Base-by-base conservation (phyloP, 2,113 vertebrate genomes). In the Syngnathoides biaculeatus region DNA sequence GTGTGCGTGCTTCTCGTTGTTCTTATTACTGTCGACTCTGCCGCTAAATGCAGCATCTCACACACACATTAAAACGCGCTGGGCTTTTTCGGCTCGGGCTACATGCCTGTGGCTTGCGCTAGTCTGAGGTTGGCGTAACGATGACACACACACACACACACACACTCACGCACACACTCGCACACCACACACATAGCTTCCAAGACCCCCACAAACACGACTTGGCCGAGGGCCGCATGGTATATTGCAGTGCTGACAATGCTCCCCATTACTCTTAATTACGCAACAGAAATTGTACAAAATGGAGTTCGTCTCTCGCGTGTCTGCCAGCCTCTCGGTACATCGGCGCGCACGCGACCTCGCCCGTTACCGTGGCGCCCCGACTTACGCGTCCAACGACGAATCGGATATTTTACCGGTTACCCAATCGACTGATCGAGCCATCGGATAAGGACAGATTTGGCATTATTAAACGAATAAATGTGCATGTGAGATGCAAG, bases 91-190 rank as follows among this genome's bases (percentile, higher is more conserved):
- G 68, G 78, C 83, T 77, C 75, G 35, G 77, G 60, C 67, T 85
- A 83, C 85, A 89, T 90, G 84, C 92, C 85, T 92, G 91, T 91
- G 90, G 90, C 84, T 80, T 80, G 80, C 81, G 86, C 87, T 74
- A 87, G 83, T 86, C 84, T 92, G 90, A 89, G 89, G 90, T 89
- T 84, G 75, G 78, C 75, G 87, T 83, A 90, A 88, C 89, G 89
- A 91, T 86, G 86, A 89, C 87, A 83, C 78, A 76, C 87, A 84
- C 84, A 65, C 75, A 81, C 81, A 83, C 81, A 47, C 45, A 47
- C 45, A 7, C 45, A 47, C 14, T 0, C 43, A 14, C 42, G 1
- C 43, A 45, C 43, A 84, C 83, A 65, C 75, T 80, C 81, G 83
- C 82, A 71, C 65, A 65, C 71, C 75, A 80, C 79, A 77, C 70